phyloP scores from a whole-genome alignment of 2,888 invertebrate genomes.

The Lottia scabra region DNA sequence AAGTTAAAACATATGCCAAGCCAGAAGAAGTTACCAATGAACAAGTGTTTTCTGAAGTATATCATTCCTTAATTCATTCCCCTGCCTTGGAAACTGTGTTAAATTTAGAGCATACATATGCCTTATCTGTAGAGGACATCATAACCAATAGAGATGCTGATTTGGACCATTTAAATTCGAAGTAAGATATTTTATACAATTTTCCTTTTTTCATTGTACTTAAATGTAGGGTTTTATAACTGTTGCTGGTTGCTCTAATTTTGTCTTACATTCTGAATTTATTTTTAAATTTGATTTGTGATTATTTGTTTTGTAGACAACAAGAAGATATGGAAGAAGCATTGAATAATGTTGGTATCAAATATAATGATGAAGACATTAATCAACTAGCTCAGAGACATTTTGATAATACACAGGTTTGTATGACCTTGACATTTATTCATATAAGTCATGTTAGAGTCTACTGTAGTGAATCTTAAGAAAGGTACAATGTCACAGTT shows the following conservation, averaged over 20 bases:
- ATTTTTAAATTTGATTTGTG: too few relatives aligned
- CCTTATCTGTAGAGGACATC: constrained; percentile 81
- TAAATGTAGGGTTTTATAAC: too few relatives aligned
- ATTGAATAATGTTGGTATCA: constrained; percentile 81
- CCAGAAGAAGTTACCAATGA: constrained; percentile 73
- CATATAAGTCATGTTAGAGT: background rate
- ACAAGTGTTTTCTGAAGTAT: constrained; percentile 87
- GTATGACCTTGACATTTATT: background rate
- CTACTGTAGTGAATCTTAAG: too few relatives aligned
- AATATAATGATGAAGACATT: constrained; percentile 85
- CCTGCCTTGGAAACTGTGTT: constrained; percentile 89
- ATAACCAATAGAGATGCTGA: constrained; percentile 75
- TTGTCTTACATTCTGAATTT: too few relatives aligned
- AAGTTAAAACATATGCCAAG: constrained; percentile 86
- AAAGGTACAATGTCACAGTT: too few relatives aligned
- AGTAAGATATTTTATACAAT: constrained; percentile 69
- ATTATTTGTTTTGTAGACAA: constrained; percentile 42
- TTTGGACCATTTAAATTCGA: constrained; percentile 59
- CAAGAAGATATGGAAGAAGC: constrained; percentile 85
- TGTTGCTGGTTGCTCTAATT: too few relatives aligned
- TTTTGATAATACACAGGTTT: constrained; percentile 72
- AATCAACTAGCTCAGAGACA: constrained; percentile 82
- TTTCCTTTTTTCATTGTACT: too few relatives aligned
- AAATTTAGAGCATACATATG: constrained; percentile 88
- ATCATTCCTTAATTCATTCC: constrained; percentile 85